These are phyloP conservation scores for Heliconius himera DNA, from an alignment of 1,140 invertebrate species.

Conservation along the genomic window DNA sequence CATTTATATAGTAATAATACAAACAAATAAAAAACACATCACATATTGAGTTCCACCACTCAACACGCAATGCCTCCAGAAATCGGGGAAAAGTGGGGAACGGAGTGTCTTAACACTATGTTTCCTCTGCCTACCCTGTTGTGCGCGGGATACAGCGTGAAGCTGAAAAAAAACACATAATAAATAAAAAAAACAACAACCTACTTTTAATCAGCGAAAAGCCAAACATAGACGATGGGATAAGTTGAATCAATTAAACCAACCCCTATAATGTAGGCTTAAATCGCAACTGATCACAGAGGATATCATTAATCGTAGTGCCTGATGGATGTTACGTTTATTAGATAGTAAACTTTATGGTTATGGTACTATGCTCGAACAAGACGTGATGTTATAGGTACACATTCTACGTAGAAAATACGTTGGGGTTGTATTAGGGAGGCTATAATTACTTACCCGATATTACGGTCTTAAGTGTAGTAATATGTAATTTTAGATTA, in stretches of 20 bases:
- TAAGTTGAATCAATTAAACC: slow-evolving; percentile 30
- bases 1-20: too few relatives aligned
- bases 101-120: too few relatives aligned
- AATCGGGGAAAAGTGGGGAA: too few relatives aligned
- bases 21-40: too few relatives aligned
- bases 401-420: not conserved
- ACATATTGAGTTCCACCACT: too few relatives aligned
- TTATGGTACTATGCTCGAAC: slow-evolving; percentile 15
- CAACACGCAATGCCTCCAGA: too few relatives aligned
- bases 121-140: too few relatives aligned
- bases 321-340: slow-evolving; percentile 28
- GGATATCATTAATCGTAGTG: slow-evolving; percentile 20
- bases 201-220: slow-evolving; percentile 29
- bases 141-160: too few relatives aligned
- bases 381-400: not conserved
- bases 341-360: slow-evolving; percentile 30
- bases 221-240: slow-evolving; percentile 17
- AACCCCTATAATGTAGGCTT: slow-evolving; percentile 24
- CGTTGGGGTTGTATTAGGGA: not conserved
- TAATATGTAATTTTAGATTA: not conserved
- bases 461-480: not conserved
- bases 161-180: not conserved
- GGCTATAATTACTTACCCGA: not conserved
- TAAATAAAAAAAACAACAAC: not conserved
- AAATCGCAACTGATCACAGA: slow-evolving; percentile 27